Percentiles rank a stretch among this genome's conserved stretches.
These are phyloP conservation scores for Semnopithecus entellus DNA, from an alignment of 2,113 vertebrate species.

Conservation along the genomic window DNA sequence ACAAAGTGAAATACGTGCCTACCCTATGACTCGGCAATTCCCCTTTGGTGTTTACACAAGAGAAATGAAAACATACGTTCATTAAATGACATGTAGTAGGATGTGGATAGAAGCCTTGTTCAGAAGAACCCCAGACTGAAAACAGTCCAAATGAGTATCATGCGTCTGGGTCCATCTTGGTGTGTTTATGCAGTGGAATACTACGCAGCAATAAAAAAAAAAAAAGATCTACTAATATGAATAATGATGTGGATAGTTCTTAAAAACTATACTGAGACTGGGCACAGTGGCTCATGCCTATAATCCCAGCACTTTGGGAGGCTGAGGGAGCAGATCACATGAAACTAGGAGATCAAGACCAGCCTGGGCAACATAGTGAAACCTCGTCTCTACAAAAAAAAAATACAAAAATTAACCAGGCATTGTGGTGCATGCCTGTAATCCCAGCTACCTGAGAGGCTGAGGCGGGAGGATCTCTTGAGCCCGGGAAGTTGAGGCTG, in stretches of 20 bases:
- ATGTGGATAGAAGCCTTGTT: neutral
- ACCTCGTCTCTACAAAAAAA: neutral
- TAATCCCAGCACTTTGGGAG: neutral
- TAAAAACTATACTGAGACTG: neutral
- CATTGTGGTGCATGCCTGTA: neutral
- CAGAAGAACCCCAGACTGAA: neutral
- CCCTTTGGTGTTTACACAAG: neutral
- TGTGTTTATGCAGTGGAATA: neutral
- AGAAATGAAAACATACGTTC: neutral
- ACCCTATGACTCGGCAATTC: neutral
- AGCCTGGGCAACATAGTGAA: neutral
- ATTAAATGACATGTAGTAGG: neutral
- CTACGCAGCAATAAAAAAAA: neutral
- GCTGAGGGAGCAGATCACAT: neutral
- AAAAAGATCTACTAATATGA: neutral
- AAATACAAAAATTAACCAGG: neutral
- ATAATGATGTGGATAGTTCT: neutral
- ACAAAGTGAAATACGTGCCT: fast-evolving
- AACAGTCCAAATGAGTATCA: neutral
- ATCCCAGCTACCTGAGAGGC: neutral
- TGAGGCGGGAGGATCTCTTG: neutral
- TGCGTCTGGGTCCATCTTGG: neutral
- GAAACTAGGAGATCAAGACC: neutral
- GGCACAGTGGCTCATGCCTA: neutral
- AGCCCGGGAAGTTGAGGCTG: fast-evolving